Conservation (phyloP, 2,888 invertebrate species). For the Sinodicranocentrus sp. region DNA sequence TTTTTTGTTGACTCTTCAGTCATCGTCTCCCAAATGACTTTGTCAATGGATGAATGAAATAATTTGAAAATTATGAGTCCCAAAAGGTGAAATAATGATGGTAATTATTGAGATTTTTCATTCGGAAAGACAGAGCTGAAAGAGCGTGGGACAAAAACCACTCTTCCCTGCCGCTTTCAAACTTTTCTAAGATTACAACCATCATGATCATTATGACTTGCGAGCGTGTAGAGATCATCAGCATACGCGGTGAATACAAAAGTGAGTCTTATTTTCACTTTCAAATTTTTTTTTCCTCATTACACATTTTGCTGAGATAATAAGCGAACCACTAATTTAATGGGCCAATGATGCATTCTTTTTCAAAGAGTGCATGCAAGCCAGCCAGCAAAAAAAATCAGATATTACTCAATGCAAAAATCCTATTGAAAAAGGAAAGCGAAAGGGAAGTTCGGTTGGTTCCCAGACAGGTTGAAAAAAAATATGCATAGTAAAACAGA, state of each 20-base stretch:
- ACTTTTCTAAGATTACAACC: conserved; percentile 16
- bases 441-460: conserved; percentile 24
- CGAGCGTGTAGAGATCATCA: conserved; percentile 21
- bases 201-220: conserved; percentile 33
- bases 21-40: no score
- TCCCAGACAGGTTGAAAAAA: not conserved
- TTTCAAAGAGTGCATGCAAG: not conserved
- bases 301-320: conserved; percentile 13
- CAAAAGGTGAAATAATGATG: conserved; percentile 46
- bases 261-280: not conserved
- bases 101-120: conserved; percentile 33
- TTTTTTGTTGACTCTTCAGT: no score
- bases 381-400: not conserved
- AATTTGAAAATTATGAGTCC: conserved; percentile 32
- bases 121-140: conserved; percentile 17
- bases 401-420: not conserved
- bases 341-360: conserved; percentile 43
- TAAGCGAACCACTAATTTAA: conserved; percentile 34
- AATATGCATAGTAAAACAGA: no score
- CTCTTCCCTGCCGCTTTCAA: conserved; percentile 29
- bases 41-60: conserved; percentile 21
- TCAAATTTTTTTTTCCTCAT: conserved; percentile 18
- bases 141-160: conserved; percentile 42
- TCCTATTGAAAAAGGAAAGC: conserved; percentile 19
- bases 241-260: conserved; percentile 7